Evolutionary conservation across 2,888 invertebrate genomes (phyloP).

Genomic region (Leistus spinibarbis): DNA sequence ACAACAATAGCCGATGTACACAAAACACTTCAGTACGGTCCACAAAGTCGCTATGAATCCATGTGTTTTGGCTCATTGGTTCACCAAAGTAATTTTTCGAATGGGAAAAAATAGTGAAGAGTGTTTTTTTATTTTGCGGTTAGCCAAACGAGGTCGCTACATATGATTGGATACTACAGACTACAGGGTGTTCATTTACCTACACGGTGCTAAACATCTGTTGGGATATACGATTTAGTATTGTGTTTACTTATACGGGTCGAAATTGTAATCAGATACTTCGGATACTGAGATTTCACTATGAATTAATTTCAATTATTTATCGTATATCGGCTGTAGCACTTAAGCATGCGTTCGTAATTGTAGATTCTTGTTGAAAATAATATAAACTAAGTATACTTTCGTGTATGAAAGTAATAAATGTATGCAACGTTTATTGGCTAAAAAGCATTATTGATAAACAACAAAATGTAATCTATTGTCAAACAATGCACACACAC

Average conservation of each 20-base stretch:
- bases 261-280: background rate
- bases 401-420: background rate
- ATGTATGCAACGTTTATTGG: no score
- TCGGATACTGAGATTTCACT: background rate
- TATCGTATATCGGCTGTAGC: no score
- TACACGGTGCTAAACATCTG: background rate
- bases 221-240: no score
- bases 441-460: background rate
- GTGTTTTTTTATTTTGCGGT: background rate
- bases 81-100: conserved; percentile 22
- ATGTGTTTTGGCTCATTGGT: conserved; percentile 54
- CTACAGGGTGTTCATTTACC: background rate
- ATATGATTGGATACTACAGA: background rate
- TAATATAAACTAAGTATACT: no score
- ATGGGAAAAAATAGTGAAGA: background rate
- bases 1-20: conserved; percentile 48
- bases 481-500: background rate
- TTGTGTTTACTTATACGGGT: background rate
- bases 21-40: conserved; percentile 51
- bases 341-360: no score
- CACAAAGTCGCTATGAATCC: conserved; percentile 54
- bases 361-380: no score
- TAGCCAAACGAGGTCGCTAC: background rate
- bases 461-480: background rate
- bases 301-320: background rate